Base-by-base conservation (phyloP, 2,797 vertebrate genomes). In the Phyllotis vaccarum region DNA sequence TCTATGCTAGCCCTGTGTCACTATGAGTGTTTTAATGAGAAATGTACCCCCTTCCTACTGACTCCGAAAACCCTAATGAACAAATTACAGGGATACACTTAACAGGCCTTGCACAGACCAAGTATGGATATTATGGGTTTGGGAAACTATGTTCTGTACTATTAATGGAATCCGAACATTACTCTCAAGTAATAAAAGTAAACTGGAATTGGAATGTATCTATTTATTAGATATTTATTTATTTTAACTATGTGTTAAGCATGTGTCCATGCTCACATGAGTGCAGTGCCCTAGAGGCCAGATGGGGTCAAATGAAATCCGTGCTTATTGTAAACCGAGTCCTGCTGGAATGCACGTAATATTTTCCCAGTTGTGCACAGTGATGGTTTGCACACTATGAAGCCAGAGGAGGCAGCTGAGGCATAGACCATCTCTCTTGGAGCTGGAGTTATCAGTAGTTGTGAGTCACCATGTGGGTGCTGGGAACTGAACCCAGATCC, bases 121-220 rank as follows among this genome's bases (percentile, higher is more conserved):
- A 6, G 1, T 6, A 46, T 60, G 60, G 76, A 75, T 68, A 68
- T 72, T 70, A 70, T 70, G 91, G 54, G 80, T 95, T 93, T 9
- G 0, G 43, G 87, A 85, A 80, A 88, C 68, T 96, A 88, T 83
- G 75, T 81, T 86, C 94, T 93, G 83, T 94, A 87, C 94, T 96
- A 56, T 96, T 95, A 95, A 95, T 97, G 97, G 90, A 96, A 97
- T 96, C 93, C 97, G 95, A 97, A 93, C 88, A 90, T 95, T 97
- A 97, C 96, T 90, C 97, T 85, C 86, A 80, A 83, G 91, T 96
- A 95, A 97, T 40, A 96, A 37, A 52, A 27, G 31, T 7, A 27
- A 40, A 96, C 93, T 97, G 81, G 37, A 0, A 81, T 58, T n/a
- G 74, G 91, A 96, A 96, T 93, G 91, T 95, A 40, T 93, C 37